Conservation (phyloP, 2,113 vertebrate species). For the Poeciliopsis turrubarensis region DNA sequence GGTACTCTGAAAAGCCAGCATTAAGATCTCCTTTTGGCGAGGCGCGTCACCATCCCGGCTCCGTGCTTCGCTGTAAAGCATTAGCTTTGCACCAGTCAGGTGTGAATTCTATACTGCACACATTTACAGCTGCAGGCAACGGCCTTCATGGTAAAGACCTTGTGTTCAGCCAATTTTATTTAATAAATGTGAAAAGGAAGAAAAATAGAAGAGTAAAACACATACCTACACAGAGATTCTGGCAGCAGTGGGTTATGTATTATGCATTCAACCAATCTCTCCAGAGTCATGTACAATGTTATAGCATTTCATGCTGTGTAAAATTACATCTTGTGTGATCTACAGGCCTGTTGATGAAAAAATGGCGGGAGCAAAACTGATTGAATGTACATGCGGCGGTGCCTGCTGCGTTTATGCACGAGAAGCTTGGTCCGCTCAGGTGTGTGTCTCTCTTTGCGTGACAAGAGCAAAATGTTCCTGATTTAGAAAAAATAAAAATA, state of each 20-base stretch:
- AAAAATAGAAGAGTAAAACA: not conserved
- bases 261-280: slow-evolving; percentile 34
- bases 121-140: not conserved
- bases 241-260: slow-evolving; percentile 27
- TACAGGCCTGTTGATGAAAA: slow-evolving; percentile 29
- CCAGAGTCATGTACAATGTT: slow-evolving; percentile 25
- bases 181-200: not conserved
- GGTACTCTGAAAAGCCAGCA: slow-evolving; percentile 1
- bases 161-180: slow-evolving; percentile 5
- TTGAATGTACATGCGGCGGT: slow-evolving; percentile 33
- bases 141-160: slow-evolving; percentile 1
- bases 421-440: slow-evolving; percentile 21
- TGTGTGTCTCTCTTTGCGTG: slow-evolving; percentile 1
- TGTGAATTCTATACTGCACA: slow-evolving; percentile 7
- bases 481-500: not conserved
- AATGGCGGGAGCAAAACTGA: slow-evolving; percentile 40
- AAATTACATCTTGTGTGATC: slow-evolving; percentile 39
- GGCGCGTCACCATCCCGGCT: not conserved
- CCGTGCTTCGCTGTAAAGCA: not conserved
- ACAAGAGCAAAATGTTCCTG: not conserved
- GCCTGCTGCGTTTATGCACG: slow-evolving; percentile 41
- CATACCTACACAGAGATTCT: slow-evolving; percentile 16
- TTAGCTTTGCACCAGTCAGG: slow-evolving; percentile 1
- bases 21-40: slow-evolving; percentile 15
- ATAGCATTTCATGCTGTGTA: slow-evolving; percentile 36